Evolutionary conservation across 2,797 vertebrate genomes (phyloP).

Genomic region (Vultur gryphus): DNA sequence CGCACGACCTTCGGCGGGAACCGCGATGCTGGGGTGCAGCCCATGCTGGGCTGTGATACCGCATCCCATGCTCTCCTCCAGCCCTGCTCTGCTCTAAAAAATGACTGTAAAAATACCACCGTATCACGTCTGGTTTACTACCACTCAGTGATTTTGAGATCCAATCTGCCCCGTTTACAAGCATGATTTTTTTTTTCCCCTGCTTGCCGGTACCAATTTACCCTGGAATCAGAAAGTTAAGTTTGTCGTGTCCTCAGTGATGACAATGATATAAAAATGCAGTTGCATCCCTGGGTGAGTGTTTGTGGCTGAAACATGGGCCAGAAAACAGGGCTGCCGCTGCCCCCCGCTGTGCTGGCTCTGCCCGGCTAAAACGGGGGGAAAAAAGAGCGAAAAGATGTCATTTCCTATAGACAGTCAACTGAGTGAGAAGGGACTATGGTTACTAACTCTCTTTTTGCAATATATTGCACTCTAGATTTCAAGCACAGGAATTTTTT

Average conservation of each 20-base stretch:
- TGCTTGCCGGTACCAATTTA: neutral
- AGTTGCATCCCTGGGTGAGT: too few species aligned
- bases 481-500: neutral
- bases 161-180: neutral
- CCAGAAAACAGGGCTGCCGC: neutral
- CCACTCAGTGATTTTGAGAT: neutral
- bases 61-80: neutral
- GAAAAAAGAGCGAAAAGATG: neutral
- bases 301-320: neutral
- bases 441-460: neutral
- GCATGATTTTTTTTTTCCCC: neutral
- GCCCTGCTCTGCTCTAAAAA: neutral
- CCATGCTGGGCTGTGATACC: neutral
- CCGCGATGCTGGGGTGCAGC: neutral
- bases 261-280: neutral
- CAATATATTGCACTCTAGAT: neutral
- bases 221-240: neutral
- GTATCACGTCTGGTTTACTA: neutral
- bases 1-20: accelerated
- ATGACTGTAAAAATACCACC: neutral
- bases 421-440: neutral
- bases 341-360: neutral
- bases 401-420: neutral
- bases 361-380: neutral
- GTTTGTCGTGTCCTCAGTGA: accelerated